phyloP scores from a whole-genome alignment of 2,113 vertebrate species.

The Leucoraja erinaceus region DNA sequence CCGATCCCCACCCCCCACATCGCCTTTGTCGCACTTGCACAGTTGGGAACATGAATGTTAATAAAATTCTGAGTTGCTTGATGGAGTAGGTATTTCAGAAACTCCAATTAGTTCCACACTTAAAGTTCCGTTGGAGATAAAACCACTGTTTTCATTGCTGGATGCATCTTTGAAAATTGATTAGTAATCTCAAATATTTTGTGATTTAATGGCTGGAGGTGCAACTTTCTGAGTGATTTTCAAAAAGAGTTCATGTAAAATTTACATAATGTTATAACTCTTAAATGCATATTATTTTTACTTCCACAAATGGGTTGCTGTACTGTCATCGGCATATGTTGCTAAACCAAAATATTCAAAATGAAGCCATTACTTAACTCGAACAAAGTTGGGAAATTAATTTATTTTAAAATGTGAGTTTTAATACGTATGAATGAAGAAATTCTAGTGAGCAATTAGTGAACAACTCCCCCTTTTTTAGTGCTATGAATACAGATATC shows the following conservation, averaged over 20 bases:
- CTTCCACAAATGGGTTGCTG: not conserved
- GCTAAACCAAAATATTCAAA: not conserved
- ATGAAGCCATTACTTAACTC: not conserved
- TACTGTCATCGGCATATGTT: not conserved
- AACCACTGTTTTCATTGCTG: not conserved
- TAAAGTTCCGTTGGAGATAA: not conserved
- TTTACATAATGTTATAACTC: not conserved
- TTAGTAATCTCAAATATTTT: not conserved
- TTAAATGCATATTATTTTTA: not conserved
- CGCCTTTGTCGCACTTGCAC: not conserved
- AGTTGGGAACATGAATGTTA: conserved; percentile 1
- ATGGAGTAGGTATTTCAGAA: not conserved
- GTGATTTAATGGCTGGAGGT: not conserved
- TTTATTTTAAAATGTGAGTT: not conserved
- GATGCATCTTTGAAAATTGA: not conserved
- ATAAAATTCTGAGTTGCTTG: not conserved
- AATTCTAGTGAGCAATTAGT: not conserved
- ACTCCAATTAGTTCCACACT: not conserved
- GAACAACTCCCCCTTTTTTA: too few species aligned
- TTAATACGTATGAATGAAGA: not conserved
- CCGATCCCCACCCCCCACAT: too few species aligned
- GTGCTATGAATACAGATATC: too few species aligned
- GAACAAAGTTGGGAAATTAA: not conserved
- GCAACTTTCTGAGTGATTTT: not conserved
- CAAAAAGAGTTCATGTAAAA: not conserved